Evolutionary conservation across 2,888 invertebrate species (phyloP).

Genomic region (Acrobasis repandana): DNA sequence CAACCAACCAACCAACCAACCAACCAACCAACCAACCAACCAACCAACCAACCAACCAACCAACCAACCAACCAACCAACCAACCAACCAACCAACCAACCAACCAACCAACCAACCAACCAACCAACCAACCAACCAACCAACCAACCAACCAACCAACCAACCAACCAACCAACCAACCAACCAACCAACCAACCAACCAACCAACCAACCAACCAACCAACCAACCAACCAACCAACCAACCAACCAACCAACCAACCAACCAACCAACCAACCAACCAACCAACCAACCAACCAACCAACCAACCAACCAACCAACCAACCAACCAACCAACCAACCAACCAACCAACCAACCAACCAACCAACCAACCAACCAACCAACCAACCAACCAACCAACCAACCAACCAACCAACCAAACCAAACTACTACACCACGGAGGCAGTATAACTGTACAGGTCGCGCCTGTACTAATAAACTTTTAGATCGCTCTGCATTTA

Average conservation of each 20-base stretch:
- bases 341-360: slow-evolving; percentile 4
- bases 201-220: slow-evolving; percentile 6
- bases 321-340: slow-evolving; percentile 6
- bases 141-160: slow-evolving; percentile 6
- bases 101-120: slow-evolving; percentile 7
- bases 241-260: slow-evolving; percentile 6
- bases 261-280: slow-evolving; percentile 6
- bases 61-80: slow-evolving; percentile 2
- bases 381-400: slow-evolving; percentile 6
- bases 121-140: slow-evolving; percentile 8
- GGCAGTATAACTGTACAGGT: no score
- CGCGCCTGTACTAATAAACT: no score
- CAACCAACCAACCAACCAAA: slow-evolving; percentile 7
- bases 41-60: slow-evolving; percentile 2
- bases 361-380: slow-evolving; percentile 6
- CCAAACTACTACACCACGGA: slow-evolving; percentile 14
- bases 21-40: not conserved
- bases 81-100: slow-evolving; percentile 2
- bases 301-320: slow-evolving; percentile 6
- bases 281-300: slow-evolving; percentile 6
- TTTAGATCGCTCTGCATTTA: no score
- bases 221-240: slow-evolving; percentile 6
- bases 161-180: slow-evolving; percentile 6
- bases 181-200: slow-evolving; percentile 6
- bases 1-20: not conserved